A percentile compares a stretch with the other conserved stretches of the same genome.
Conservation (phyloP, 2,888 invertebrate genomes). For the Eristalis arbustorum region DNA sequence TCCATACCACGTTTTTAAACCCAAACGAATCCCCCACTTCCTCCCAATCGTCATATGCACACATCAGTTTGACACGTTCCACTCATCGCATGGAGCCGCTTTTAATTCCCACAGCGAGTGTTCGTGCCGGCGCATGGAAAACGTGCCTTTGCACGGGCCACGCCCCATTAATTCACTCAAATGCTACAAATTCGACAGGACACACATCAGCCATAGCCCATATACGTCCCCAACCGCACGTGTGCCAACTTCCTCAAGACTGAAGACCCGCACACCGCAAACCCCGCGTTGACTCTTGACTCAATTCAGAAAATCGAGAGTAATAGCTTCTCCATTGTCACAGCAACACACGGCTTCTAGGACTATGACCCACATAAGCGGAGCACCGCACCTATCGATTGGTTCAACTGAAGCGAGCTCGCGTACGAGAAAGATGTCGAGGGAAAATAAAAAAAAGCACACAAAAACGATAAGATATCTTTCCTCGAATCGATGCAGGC, state of each 20-base stretch:
- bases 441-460: background rate
- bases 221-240: background rate
- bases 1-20: no score
- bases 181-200: background rate
- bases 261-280: background rate
- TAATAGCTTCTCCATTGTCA: background rate
- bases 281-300: background rate
- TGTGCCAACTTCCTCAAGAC: constrained; percentile 8
- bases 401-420: background rate
- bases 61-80: background rate
- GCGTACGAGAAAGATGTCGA: background rate
- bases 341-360: constrained; percentile 29
- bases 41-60: background rate
- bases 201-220: background rate
- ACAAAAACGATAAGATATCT: constrained; percentile 4
- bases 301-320: background rate
- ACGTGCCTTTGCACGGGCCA: background rate
- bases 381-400: constrained; percentile 33
- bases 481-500: background rate
- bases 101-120: background rate
- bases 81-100: background rate
- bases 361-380: constrained; percentile 56
- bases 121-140: background rate
- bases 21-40: background rate
- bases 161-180: background rate